A percentile compares a stretch with the other conserved stretches of the same genome.
phyloP scores from a whole-genome alignment of 2,888 invertebrate species.

The Drosophila pegasa region DNA sequence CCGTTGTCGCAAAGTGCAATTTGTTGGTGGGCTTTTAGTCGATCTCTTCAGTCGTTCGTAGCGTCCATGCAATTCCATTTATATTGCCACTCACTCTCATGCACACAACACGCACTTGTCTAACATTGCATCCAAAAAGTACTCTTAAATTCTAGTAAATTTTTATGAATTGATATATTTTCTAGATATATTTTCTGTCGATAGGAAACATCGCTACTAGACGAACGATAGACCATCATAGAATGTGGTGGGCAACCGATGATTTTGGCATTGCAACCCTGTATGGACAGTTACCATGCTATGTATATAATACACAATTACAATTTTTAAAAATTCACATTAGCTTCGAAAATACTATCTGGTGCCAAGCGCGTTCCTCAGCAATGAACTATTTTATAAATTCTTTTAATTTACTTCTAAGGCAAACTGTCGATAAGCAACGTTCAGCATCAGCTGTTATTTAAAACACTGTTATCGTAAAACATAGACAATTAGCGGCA shows the following conservation, averaged over 20 bases:
- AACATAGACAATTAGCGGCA: not conserved
- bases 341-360: conserved; percentile 12
- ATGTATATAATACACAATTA: conserved; percentile 18
- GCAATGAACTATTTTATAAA: not conserved
- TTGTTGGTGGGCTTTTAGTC: conserved; percentile 68
- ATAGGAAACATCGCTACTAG: conserved; percentile 64
- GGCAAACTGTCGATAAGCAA: not conserved
- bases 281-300: conserved; percentile 9
- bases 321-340: not conserved
- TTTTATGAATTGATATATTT: conserved; percentile 65
- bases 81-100: conserved; percentile 59
- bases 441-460: not conserved
- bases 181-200: conserved; percentile 67
- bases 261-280: conserved; percentile 23
- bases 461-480: not conserved
- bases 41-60: conserved; percentile 53
- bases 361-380: too few species aligned
- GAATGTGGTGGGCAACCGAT: conserved; percentile 37
- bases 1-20: conserved; percentile 55
- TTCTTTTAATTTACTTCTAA: not conserved
- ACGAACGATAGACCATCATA: conserved; percentile 42
- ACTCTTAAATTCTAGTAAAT: conserved; percentile 63
- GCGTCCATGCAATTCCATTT: conserved; percentile 73
- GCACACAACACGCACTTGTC: conserved; percentile 62
- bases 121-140: conserved; percentile 64